Base-by-base conservation (phyloP, 2,797 vertebrate species). In the Bryconaethiops microstoma region DNA sequence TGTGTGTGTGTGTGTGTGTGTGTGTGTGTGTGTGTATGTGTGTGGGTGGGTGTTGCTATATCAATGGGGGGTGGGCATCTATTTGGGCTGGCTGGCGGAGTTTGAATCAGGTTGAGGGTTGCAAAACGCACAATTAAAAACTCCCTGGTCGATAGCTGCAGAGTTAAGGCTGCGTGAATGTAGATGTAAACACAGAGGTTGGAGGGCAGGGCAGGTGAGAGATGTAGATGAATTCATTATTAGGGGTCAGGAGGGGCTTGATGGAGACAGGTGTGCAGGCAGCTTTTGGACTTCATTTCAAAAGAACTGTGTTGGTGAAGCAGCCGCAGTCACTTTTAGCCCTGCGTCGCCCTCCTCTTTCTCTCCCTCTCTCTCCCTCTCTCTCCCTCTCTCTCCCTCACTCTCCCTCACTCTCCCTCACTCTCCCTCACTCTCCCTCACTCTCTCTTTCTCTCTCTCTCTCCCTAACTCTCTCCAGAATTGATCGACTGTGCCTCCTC, bases 401-500 rank as follows among this genome's bases (percentile, higher is more conserved):
- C 71, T 75, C 77, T 67, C 60, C 65, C 79, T 77, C 54, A 42
- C 72, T 77, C 45, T 76, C 48, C 67, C 79, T 78, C 55, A 42
- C 45, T 84, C 92, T 94, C 92, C 91, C 92, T 94, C 93, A 93
- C 93, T 94, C 92, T 93, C 90, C 89, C 91, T 93, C 92, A 91
- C 94, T 95, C 93, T 93, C 94, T n/a, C n/a, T n/a, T n/a, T n/a
- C n/a, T n/a, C n/a, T 78, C 71, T 75, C 77, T 67, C 72, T 77
- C 45, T 76, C 48, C 67, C 79, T 78, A 62, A 42, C 45, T 84
- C 92, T 94, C 92, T 91, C 91, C 89, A 92, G 92, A 94, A 95
- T 95, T 95, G 94, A 95, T 95, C 92, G 92, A 92, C 92, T 93
- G 89, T 92, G 93, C 93, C 93, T 94, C 91, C 92, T 94, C 93